Evolutionary conservation across 1,140 invertebrate species (phyloP).

Genomic region (Ruditapes philippinarum): DNA sequence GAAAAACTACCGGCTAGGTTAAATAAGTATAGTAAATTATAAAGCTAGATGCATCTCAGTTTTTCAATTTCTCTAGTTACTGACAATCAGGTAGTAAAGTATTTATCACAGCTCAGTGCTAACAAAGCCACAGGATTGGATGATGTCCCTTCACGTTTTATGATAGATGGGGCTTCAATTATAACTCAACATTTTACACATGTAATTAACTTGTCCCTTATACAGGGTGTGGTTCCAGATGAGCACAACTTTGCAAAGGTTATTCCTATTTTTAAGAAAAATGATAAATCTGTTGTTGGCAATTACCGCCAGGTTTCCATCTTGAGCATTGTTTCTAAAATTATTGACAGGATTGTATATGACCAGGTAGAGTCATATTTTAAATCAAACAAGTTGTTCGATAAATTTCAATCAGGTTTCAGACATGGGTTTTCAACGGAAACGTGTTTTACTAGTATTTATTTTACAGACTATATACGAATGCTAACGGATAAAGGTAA

Average conservation of each 20-base stretch:
- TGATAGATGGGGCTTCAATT: background rate
- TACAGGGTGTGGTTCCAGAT: slow-evolving; percentile 34
- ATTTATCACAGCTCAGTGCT: background rate
- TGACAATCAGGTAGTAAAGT: background rate
- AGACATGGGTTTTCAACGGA: slow-evolving; percentile 36
- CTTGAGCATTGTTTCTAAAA: slow-evolving; percentile 33
- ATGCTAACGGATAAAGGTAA: slow-evolving; percentile 35
- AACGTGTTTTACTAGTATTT: too few relatives aligned
- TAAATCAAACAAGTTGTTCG: background rate
- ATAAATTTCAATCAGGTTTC: slow-evolving; percentile 9
- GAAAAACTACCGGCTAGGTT: background rate
- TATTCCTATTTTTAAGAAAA: slow-evolving; percentile 46
- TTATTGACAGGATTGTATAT: slow-evolving; percentile 57
- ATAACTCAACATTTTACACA: slow-evolving; percentile 1
- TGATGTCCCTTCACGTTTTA: slow-evolving; percentile 29
- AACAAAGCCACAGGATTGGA: slow-evolving; percentile 31
- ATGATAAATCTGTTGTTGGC: slow-evolving; percentile 49
- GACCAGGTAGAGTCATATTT: slow-evolving; percentile 43
- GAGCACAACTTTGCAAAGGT: slow-evolving; percentile 22
- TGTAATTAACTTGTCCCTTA: background rate
- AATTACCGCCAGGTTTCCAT: slow-evolving; percentile 42
- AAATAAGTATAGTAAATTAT: background rate
- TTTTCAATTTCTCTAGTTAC: background rate
- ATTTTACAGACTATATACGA: slow-evolving; percentile 26
- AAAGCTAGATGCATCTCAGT: background rate